Conservation (phyloP, 1,140 invertebrate genomes). For the Leptoteleia sp. region DNA sequence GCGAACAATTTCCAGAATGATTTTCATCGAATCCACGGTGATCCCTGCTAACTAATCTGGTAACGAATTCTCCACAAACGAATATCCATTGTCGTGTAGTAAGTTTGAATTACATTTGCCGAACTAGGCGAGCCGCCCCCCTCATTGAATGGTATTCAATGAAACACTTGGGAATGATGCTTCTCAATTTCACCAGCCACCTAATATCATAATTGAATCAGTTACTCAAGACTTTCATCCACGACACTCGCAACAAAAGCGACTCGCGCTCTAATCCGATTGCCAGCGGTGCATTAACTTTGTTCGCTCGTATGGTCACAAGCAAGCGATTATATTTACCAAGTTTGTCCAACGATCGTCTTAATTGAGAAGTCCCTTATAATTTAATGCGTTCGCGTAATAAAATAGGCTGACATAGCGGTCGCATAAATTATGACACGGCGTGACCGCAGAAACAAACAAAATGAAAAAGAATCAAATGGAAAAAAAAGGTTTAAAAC, state of each 20-base stretch:
- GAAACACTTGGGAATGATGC: constrained; percentile 63
- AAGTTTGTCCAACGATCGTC: constrained; percentile 49
- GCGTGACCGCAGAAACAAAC: constrained; percentile 12
- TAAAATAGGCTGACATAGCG: constrained; percentile 23
- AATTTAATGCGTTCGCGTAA: constrained; percentile 44
- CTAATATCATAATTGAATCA: constrained; percentile 67
- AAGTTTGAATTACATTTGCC: constrained; percentile 61
- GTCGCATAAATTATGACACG: constrained; percentile 56
- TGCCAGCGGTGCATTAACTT: constrained; percentile 43
- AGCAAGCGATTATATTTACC: constrained; percentile 50
- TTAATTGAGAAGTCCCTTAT: constrained; percentile 57
- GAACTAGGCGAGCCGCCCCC: constrained; percentile 20
- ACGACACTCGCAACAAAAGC: constrained; percentile 31
- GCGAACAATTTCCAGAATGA: constrained; percentile 21
- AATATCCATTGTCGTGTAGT: constrained; percentile 50
- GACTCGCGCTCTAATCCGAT: constrained; percentile 27
- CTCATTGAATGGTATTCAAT: constrained; percentile 56
- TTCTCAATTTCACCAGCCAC: constrained; percentile 51
- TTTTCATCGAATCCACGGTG: constrained; percentile 20
- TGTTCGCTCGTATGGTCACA: constrained; percentile 46
- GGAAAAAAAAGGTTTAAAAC: neutral
- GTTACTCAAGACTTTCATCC: constrained; percentile 53
- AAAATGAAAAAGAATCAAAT: neutral
- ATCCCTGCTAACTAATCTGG: constrained; percentile 24
- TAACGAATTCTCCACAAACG: constrained; percentile 49